Evolutionary conservation across 2,113 vertebrate genomes (phyloP).

Genomic region (Callipepla californica): DNA sequence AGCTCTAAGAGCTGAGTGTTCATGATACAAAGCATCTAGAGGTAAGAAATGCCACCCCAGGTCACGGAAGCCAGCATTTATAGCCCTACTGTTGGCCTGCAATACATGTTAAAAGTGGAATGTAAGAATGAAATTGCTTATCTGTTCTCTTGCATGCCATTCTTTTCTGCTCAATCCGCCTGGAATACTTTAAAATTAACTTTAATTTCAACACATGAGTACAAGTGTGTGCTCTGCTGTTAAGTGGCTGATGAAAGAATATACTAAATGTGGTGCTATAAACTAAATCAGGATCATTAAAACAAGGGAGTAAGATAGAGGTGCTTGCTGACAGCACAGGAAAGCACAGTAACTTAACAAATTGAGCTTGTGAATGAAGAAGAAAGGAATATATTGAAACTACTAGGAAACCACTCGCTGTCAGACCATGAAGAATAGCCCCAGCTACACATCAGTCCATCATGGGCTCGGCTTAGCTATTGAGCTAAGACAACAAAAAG

Average conservation of each 20-base stretch:
- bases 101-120: background rate
- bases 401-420: background rate
- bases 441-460: background rate
- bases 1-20: background rate
- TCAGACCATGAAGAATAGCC: background rate
- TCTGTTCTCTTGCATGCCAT: background rate
- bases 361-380: background rate
- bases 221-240: background rate
- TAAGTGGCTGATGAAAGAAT: background rate
- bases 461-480: background rate
- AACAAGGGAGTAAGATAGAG: background rate
- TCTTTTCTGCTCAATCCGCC: background rate
- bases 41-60: background rate
- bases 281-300: background rate
- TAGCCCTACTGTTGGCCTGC: background rate
- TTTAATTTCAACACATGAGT: background rate
- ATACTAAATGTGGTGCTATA: background rate
- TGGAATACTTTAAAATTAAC: background rate
- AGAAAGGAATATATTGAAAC: background rate
- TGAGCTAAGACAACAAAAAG: background rate
- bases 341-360: background rate
- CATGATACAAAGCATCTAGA: background rate
- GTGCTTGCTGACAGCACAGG: background rate
- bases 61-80: background rate
- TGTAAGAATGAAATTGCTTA: fast-evolving